Base-by-base conservation (phyloP, 2,888 invertebrate species). In the Nasonovia ribisnigri region DNA sequence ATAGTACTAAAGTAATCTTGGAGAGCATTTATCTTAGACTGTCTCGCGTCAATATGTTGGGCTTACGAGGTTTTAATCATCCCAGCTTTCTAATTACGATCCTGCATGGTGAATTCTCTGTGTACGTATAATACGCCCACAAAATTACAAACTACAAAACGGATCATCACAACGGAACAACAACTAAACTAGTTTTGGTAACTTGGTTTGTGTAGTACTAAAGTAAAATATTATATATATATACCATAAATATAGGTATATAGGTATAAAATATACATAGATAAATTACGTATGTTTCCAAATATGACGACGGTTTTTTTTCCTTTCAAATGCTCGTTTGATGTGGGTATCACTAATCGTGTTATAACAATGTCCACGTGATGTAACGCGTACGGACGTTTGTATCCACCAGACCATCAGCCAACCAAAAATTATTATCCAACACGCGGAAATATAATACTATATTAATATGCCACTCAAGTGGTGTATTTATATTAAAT, bases 21-120 rank as follows among this genome's bases (percentile, higher is more conserved):
- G 8, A 77, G 8, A 36, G 77, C 36, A 77, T 77, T 77, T 36
- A 77, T 77, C 51, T 88, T 88, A 4, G 48, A 36, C 51, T n/a
- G 36, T 88, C 51, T 24, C 10, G 20, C 36, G 51, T 88, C 51
- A 36, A 24, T 20, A 46, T 29, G 29, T 46, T 88, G 51, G 36
- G 36, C 24, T 26, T 51, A 88, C 48, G 51, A 88, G 20, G 51
- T 88, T 36, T n/a, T 36, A 51, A 88, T 36, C 77, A n/a, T 88
- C 24, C 11, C 36, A 51, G 88, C 88, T 88, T 88, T 88, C 88
- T 88, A 88, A 88, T 88, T 51, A 88, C 36, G 88, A 51, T 51
- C 24, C 24, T 36, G 16, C 16, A 51, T 46, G 51, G 36, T 24
- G 10, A 51, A 88, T 36, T 88, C 51, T 8, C 51, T 24, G 4